phyloP scores from a whole-genome alignment of 2,113 vertebrate genomes.

The Potamarius usumacintae region DNA sequence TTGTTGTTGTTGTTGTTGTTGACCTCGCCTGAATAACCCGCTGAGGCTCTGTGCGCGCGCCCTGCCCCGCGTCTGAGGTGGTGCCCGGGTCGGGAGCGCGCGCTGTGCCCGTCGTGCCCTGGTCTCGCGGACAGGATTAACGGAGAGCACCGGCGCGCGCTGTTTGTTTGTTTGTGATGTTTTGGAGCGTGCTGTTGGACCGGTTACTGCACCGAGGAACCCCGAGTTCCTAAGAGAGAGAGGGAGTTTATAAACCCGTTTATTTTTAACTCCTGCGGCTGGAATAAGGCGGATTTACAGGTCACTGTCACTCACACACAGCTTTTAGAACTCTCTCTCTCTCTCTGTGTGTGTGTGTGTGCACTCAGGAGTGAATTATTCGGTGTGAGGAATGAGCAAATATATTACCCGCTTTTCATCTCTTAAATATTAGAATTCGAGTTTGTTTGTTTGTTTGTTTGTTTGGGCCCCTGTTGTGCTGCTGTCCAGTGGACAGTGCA shows the following conservation, averaged over 20 bases:
- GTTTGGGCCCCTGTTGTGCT: background rate
- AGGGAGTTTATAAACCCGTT: no score
- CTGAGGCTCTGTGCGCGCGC: background rate
- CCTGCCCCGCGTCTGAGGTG: background rate
- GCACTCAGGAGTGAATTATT: background rate
- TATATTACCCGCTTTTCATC: background rate
- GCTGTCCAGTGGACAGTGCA: background rate
- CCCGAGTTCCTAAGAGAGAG: no score
- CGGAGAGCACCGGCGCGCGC: background rate
- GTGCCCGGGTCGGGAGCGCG: slow-evolving; percentile 12
- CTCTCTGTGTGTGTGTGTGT: no score
- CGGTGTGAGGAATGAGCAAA: background rate
- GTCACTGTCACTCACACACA: no score
- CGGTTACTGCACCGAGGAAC: no score
- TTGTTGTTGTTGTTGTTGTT: no score
- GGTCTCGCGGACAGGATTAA: background rate
- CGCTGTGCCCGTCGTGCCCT: background rate
- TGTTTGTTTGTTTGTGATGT: no score
- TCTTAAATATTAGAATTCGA: background rate
- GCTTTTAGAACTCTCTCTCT: no score
- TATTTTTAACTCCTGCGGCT: no score
- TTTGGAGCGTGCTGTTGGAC: no score
- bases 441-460: background rate
- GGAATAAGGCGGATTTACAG: no score
- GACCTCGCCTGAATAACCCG: background rate